Base-by-base conservation (phyloP, 2,888 invertebrate species). In the Dioctria rufipes region DNA sequence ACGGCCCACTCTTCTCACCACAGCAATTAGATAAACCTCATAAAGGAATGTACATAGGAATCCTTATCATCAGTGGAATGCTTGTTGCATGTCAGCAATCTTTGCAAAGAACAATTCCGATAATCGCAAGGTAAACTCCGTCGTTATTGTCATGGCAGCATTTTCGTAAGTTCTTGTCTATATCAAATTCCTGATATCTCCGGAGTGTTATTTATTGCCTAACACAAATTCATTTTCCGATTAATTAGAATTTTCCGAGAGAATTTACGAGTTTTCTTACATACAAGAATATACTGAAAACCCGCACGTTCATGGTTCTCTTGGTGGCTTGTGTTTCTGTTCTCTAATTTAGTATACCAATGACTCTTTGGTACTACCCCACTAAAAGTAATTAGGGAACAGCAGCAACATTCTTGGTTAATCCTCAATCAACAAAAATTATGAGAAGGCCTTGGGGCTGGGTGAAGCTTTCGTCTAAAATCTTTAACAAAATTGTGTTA, bases 191-290 rank as follows among this genome's bases (percentile, higher is more conserved):
- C 73, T 58, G 60, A 73, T 73, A 73, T 73, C 73, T 43, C 13
- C 58, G 11, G 60, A 73, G 58, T 51, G 73, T 73, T 65, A 78
- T 78, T 78, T 78, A 78, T 78, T 49, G 51, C 51, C 49, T 65
- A 13, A 51, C 63, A 78, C 63, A 78, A 78, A 78, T 78, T 78
- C 65, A 78, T 78, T 78, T 78, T 78, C 65, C 78, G 78, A 78
- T 78, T 78, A 78, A 78, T 78, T 78, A 78, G 65, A 78, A 78
- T 78, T 78, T 78, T 78, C 63, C 58, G 11, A 40, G 73, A 60
- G 40, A 73, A 73, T 73, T 73, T 73, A 73, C 73, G 73, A 73
- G 73, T 58, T 73, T 73, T 60, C 60, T 73, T 73, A 25, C 25
- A 25, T 25, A 25, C 25, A 25, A 25, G 25, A 25, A 25, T 25